Conservation (phyloP, 2,797 vertebrate species). For the Zalophus californianus region DNA sequence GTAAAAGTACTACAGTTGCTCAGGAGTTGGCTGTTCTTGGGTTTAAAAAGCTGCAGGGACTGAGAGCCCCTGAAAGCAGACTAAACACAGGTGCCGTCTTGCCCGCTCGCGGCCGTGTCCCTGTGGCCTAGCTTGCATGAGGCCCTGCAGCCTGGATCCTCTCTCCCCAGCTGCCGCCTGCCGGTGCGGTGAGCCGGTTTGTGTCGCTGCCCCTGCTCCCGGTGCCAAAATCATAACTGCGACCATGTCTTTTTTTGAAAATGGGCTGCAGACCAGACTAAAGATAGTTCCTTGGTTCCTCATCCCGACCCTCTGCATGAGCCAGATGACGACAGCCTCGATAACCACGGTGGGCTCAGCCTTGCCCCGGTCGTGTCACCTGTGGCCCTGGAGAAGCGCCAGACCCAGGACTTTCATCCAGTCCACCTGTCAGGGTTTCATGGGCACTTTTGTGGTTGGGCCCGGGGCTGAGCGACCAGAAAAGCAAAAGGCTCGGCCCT, state of each 20-base stretch:
- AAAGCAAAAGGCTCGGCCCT: background rate
- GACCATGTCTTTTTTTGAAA: constrained; percentile 11
- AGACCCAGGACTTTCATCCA: background rate
- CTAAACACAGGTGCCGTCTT: background rate
- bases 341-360: background rate
- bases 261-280: background rate
- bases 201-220: background rate
- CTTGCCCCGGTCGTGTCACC: background rate
- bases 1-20: background rate
- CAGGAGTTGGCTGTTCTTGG: background rate
- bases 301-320: background rate
- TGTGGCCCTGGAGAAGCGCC: background rate
- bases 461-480: background rate
- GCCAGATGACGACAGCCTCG: background rate
- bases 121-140: background rate
- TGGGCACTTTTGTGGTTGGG: background rate
- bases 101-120: background rate
- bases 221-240: background rate
- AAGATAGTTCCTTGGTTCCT: constrained; percentile 11
- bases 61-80: background rate
- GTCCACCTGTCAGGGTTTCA: background rate
- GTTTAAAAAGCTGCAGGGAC: background rate
- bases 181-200: background rate
- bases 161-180: background rate
- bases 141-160: background rate